Percentiles rank a stretch among this genome's conserved stretches.
Evolutionary conservation across 2,797 vertebrate species (phyloP).

Genomic region (Eleutherodactylus coqui): DNA sequence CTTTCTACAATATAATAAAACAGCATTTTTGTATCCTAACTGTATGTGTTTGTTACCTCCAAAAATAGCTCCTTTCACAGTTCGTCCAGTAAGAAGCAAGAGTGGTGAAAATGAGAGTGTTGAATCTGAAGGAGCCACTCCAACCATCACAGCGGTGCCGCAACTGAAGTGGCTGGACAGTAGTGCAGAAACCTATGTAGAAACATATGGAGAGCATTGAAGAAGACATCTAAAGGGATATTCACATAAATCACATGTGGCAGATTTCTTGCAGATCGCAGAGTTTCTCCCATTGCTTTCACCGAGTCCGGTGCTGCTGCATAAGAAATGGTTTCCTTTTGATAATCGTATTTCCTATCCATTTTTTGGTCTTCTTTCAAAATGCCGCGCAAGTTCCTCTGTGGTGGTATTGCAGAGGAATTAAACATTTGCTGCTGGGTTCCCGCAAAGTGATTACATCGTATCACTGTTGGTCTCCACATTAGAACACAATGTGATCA

Average conservation of each 20-base stretch:
- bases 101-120: constrained; percentile 57
- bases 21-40: not conserved
- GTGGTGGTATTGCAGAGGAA: too few relatives aligned
- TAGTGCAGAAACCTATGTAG: constrained; percentile 51
- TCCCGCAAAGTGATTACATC: too few relatives aligned
- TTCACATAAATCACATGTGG: not conserved
- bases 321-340: too few relatives aligned
- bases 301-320: too few relatives aligned
- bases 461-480: too few relatives aligned
- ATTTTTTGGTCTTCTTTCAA: too few relatives aligned
- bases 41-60: constrained; percentile 65
- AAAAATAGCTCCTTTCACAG: constrained; percentile 58
- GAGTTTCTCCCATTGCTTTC: too few relatives aligned
- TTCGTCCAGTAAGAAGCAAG: constrained; percentile 65
- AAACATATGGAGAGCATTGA: not conserved
- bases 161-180: constrained; percentile 22
- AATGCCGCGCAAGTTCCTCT: too few relatives aligned
- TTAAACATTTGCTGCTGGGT: too few relatives aligned
- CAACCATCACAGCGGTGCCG: constrained; percentile 53
- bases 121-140: not conserved
- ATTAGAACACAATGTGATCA: too few relatives aligned
- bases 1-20: not conserved
- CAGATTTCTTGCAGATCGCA: not conserved
- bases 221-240: not conserved
- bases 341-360: too few relatives aligned